Percentiles rank a stretch among this genome's conserved stretches.
These are phyloP conservation scores for Phalangium opilio DNA, from an alignment of 2,888 invertebrate species.

Conservation along the genomic window DNA sequence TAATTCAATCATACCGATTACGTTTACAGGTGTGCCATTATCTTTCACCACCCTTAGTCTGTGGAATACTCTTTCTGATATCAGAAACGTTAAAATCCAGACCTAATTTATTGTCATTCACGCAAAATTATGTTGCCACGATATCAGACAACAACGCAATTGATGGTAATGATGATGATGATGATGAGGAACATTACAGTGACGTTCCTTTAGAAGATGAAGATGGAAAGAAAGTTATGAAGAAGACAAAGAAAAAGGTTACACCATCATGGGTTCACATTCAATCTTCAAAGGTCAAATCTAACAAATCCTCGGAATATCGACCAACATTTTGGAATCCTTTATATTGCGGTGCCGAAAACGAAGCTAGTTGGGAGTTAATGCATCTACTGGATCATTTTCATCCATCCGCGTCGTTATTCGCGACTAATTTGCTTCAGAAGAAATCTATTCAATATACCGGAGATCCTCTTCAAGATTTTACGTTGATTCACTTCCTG, in stretches of 20 bases:
- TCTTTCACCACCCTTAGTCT: slow-evolving; percentile 57
- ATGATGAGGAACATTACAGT: slow-evolving; percentile 29
- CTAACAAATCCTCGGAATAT: slow-evolving; percentile 24
- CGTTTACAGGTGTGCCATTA: slow-evolving; percentile 42
- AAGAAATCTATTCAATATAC: slow-evolving; percentile 51
- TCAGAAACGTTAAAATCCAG: slow-evolving; percentile 44
- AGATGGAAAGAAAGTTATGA: slow-evolving; percentile 21
- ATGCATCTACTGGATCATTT: slow-evolving; percentile 52
- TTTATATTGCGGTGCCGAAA: slow-evolving; percentile 58
- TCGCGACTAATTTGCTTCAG: slow-evolving; percentile 61
- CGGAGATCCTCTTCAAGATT: slow-evolving; percentile 87
- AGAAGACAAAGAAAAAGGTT: slow-evolving; percentile 14
- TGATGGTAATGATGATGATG: slow-evolving; percentile 23
- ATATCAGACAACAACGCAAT: too few relatives aligned
- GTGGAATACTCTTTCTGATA: slow-evolving; percentile 63
- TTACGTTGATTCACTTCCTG: slow-evolving; percentile 73
- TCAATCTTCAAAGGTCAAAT: slow-evolving; percentile 20
- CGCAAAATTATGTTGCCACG: too few relatives aligned
- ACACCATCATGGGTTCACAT: slow-evolving; percentile 30
- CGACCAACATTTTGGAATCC: slow-evolving; percentile 59
- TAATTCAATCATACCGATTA: too few relatives aligned
- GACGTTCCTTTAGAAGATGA: slow-evolving; percentile 21
- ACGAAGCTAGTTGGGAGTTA: slow-evolving; percentile 59
- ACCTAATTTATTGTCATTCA: slow-evolving; percentile 10
- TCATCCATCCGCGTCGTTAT: slow-evolving; percentile 81